Evolutionary conservation across 2,888 invertebrate species (phyloP), one percentile per base, ranked within the genome.

Genomic region (Caenorhabditis imperialis): DNA sequence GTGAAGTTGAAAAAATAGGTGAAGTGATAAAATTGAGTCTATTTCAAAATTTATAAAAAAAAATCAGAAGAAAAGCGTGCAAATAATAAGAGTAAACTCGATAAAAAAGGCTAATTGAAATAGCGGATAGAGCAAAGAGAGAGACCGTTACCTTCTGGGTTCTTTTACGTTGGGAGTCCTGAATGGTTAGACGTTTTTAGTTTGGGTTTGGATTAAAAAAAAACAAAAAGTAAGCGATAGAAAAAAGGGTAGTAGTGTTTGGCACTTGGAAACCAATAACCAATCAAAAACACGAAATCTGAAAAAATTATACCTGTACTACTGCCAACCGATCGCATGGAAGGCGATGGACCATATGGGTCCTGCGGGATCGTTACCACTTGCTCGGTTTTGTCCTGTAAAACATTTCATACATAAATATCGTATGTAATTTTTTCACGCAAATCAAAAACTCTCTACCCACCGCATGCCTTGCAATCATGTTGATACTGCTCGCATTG

Each of bases 251-350:
- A 51, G 38, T 37, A 44, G n/a, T n/a, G n/a, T n/a, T n/a, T n/a
- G n/a, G n/a, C n/a, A n/a, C n/a, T n/a, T n/a, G n/a, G n/a, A n/a
- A n/a, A n/a, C n/a, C n/a, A n/a, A 33, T 37, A 37, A 23, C 30
- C 44, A 51, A 40, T 50, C 54, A 40, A 42, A 4, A 55, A 60
- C 22, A 35, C 25, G n/a, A n/a, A n/a, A n/a, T n/a, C n/a, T n/a
- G n/a, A n/a, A n/a, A n/a, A n/a, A n/a, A n/a, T n/a, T n/a, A n/a
- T 63, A 70, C 75, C 75, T 50, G 78, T 76, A 27, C 76, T 76
- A 48, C 78, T 79, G 14, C 76, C 78, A 22, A 79, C 78, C 8
- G 78, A 79, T 48, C 78, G 44, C 71, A 79, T 76, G 3, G 78
- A 79, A 16, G 76, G 74, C 6, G 78, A 76, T 40, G 73, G 70